These are phyloP conservation scores for Carterocephalus palaemon DNA, from an alignment of 2,888 invertebrate species.

Conservation along the genomic window DNA sequence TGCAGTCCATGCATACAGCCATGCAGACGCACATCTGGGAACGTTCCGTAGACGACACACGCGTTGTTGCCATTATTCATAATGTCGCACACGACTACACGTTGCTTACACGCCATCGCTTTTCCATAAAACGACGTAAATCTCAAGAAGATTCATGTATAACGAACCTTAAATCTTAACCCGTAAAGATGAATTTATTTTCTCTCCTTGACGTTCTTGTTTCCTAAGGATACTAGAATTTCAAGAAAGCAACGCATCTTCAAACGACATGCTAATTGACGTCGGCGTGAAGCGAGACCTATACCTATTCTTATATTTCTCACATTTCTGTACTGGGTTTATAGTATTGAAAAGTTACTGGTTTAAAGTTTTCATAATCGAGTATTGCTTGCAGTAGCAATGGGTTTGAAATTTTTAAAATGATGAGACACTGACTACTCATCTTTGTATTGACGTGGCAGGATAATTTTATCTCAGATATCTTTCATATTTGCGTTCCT, in stretches of 20 bases:
- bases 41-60: slow-evolving; percentile 62
- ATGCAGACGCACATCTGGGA: slow-evolving; percentile 67
- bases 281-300: slow-evolving; percentile 57
- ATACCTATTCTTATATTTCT: slow-evolving; percentile 47
- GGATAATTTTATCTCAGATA: too few species aligned
- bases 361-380: too few species aligned
- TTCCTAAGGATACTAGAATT: slow-evolving; percentile 41
- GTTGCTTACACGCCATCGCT: slow-evolving; percentile 49
- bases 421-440: too few species aligned
- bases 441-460: too few species aligned
- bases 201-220: slow-evolving; percentile 30
- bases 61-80: slow-evolving; percentile 77
- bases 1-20: slow-evolving; percentile 59
- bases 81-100: slow-evolving; percentile 71
- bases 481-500: too few species aligned
- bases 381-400: too few species aligned
- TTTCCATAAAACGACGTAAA: slow-evolving; percentile 52
- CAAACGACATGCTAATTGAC: slow-evolving; percentile 77
- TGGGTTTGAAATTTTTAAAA: too few species aligned
- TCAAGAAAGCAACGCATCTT: slow-evolving; percentile 61
- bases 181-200: slow-evolving; percentile 42
- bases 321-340: too few species aligned
- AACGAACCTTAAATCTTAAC: slow-evolving; percentile 50
- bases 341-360: slow-evolving; percentile 34
- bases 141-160: slow-evolving; percentile 40